These are phyloP conservation scores for Neoitamus cyanurus DNA, from an alignment of 2,888 invertebrate species.

Conservation along the genomic window DNA sequence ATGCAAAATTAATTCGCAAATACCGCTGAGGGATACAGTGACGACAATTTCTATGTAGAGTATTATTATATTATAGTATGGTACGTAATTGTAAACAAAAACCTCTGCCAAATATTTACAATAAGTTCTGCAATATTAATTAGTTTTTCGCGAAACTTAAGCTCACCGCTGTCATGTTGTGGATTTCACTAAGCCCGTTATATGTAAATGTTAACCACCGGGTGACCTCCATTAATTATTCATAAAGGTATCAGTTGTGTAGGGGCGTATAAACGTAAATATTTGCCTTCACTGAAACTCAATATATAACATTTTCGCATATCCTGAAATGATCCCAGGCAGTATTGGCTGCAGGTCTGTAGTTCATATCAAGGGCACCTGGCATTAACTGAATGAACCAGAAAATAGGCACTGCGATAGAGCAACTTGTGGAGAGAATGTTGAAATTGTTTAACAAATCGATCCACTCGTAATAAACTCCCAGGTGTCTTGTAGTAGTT, in stretches of 20 bases:
- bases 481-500: not conserved
- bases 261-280: constrained; percentile 5
- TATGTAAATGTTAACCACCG: not conserved
- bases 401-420: not conserved
- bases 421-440: not conserved
- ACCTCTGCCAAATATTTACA: not conserved
- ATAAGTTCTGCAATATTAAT: not conserved
- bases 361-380: not conserved
- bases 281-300: not conserved
- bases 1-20: no score
- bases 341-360: not conserved
- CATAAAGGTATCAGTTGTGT: constrained; percentile 32
- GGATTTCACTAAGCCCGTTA: not conserved
- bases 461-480: not conserved
- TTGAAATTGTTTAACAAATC: not conserved
- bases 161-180: not conserved
- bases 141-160: not conserved
- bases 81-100: not conserved
- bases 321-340: not conserved
- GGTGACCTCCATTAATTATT: constrained; percentile 10
- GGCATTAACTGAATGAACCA: not conserved
- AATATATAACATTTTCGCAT: constrained; percentile 10
- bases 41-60: no score
- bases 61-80: no score
- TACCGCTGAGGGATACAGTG: no score